These are phyloP conservation scores for Orchestes rusci DNA, from an alignment of 2,888 invertebrate genomes.

Conservation along the genomic window DNA sequence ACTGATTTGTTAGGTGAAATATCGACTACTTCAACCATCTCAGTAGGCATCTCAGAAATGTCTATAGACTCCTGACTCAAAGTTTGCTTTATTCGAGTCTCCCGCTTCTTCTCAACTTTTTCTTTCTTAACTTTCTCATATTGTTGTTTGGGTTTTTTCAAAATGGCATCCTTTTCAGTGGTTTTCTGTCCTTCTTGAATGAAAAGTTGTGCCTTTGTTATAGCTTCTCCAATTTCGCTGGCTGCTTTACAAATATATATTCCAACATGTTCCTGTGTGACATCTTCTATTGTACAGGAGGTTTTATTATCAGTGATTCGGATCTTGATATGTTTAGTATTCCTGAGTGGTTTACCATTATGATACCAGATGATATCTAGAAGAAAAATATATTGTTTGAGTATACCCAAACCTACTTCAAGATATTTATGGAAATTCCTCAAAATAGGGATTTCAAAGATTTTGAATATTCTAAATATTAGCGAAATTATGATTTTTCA, in stretches of 20 bases:
- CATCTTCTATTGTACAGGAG: conserved; percentile 60
- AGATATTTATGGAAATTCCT: too few species aligned
- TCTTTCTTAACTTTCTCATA: conserved; percentile 49
- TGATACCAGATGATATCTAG: conserved; percentile 82
- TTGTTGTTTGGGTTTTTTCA: conserved; percentile 45
- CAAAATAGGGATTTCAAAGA: too few species aligned
- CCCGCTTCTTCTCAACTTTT: conserved; percentile 46
- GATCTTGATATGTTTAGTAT: conserved; percentile 65
- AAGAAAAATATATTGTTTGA: conserved; percentile 1
- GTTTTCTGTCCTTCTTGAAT: conserved; percentile 51
- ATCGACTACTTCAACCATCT: conserved; percentile 51
- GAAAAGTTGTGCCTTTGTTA: conserved; percentile 70
- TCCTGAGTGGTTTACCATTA: conserved; percentile 70
- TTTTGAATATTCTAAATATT: too few species aligned
- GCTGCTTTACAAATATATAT: conserved; percentile 77
- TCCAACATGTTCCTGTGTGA: conserved; percentile 60
- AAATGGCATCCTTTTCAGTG: conserved; percentile 41
- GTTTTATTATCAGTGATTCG: conserved; percentile 65
- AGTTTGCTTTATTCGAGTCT: conserved; percentile 35
- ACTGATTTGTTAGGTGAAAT: conserved; percentile 41
- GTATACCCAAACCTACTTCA: too few species aligned
- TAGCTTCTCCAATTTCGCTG: conserved; percentile 76
- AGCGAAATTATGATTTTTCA: too few species aligned
- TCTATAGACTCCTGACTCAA: conserved; percentile 46
- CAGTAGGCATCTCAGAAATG: conserved; percentile 46